These are phyloP conservation scores for Geophilus truncorum DNA, from an alignment of 2,888 invertebrate genomes.

Conservation along the genomic window DNA sequence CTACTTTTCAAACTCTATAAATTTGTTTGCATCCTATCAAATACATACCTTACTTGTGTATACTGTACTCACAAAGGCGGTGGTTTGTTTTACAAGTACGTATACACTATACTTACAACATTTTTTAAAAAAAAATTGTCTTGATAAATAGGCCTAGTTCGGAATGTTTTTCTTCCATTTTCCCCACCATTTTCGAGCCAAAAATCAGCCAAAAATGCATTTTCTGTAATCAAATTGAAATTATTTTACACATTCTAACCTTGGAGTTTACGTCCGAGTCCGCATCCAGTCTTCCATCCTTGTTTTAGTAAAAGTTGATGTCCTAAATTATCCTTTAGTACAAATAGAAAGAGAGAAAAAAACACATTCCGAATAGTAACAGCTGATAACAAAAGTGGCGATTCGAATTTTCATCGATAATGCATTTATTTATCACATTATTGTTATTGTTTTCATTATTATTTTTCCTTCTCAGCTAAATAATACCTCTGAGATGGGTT, in stretches of 20 bases:
- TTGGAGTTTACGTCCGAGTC: conserved; percentile 40
- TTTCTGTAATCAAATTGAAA: neutral
- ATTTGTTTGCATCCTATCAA: neutral
- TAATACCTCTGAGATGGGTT: conserved; percentile 40
- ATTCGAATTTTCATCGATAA: neutral
- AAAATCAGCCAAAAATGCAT: no score
- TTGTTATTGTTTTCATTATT: neutral
- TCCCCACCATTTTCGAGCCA: no score
- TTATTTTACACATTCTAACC: conserved; percentile 37
- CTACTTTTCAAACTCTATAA: neutral
- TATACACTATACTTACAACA: neutral
- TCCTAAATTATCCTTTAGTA: conserved; percentile 40
- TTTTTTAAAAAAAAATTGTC: neutral
- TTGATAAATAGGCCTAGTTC: neutral
- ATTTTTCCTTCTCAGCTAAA: no score
- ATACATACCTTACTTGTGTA: neutral
- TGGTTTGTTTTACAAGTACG: no score
- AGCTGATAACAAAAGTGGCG: neutral
- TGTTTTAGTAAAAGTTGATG: conserved; percentile 41
- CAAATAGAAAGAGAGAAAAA: conserved; percentile 9
- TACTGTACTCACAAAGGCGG: no score
- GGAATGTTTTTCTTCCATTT: neutral
- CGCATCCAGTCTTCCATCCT: conserved; percentile 41
- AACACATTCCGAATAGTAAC: conserved; percentile 18
- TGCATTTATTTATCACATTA: neutral